A percentile compares a stretch with the other conserved stretches of the same genome.
These are phyloP conservation scores for Drosophila mettleri DNA, from an alignment of 2,888 invertebrate genomes.

Conservation along the genomic window DNA sequence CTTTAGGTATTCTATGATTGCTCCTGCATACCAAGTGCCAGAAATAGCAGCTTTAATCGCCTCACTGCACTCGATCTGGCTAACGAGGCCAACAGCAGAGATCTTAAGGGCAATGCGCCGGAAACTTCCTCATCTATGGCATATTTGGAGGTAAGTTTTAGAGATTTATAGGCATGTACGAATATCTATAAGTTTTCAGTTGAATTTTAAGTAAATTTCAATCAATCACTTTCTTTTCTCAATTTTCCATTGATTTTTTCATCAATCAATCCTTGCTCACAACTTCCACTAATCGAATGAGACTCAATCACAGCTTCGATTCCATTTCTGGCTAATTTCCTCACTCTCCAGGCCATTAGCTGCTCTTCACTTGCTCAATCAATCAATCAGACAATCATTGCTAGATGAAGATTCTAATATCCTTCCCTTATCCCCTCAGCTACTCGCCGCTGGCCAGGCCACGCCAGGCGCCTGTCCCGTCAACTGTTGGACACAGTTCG, in stretches of 20 bases:
- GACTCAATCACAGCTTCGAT: too few relatives aligned
- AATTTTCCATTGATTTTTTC: too few relatives aligned
- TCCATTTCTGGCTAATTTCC: too few relatives aligned
- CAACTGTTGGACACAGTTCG: slow-evolving; percentile 87
- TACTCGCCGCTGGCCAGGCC: slow-evolving; percentile 84
- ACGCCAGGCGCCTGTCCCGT: slow-evolving; percentile 87
- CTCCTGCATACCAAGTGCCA: slow-evolving; percentile 76
- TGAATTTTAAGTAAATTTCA: too few relatives aligned
- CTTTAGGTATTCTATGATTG: slow-evolving; percentile 81
- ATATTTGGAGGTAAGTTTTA: slow-evolving; percentile 48
- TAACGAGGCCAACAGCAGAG: slow-evolving; percentile 38
- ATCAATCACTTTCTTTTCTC: neutral
- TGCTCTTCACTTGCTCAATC: neutral
- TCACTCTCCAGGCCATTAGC: neutral
- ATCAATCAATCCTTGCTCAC: too few relatives aligned
- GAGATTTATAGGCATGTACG: too few relatives aligned
- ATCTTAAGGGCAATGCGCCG: slow-evolving; percentile 9
- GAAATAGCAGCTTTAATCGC: slow-evolving; percentile 68
- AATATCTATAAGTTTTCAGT: too few relatives aligned
- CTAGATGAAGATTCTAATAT: neutral
- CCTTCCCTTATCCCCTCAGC: too few relatives aligned
- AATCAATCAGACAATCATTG: neutral
- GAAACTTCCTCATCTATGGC: neutral
- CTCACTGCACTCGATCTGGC: slow-evolving; percentile 67
- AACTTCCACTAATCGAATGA: too few relatives aligned